phyloP scores from a whole-genome alignment of 2,797 vertebrate species.

The Phalloptychus januarius region DNA sequence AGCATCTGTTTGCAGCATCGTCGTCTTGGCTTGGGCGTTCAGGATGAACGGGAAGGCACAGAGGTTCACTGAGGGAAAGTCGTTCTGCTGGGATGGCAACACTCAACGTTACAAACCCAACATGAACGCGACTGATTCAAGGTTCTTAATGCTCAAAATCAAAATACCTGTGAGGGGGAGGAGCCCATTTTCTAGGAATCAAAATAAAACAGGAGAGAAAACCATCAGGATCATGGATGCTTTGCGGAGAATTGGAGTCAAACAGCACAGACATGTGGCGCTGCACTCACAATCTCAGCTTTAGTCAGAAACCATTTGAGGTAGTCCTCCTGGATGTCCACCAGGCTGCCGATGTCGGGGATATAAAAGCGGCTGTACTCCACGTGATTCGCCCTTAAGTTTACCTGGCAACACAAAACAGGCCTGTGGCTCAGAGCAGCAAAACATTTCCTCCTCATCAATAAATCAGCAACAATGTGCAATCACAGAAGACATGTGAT shows the following conservation, averaged over 20 bases:
- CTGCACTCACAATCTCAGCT: slow-evolving; percentile 90
- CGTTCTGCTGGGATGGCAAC: slow-evolving; percentile 78
- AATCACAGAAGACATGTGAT: too few species aligned
- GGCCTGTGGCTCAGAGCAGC: slow-evolving; percentile 8
- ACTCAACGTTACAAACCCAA: background rate
- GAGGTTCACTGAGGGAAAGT: slow-evolving; percentile 86
- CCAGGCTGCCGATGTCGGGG: slow-evolving; percentile 91
- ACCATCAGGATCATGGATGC: background rate
- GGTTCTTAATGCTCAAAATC: background rate
- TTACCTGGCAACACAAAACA: slow-evolving; percentile 82
- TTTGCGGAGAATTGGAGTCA: background rate
- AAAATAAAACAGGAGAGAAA: slow-evolving; percentile 30
- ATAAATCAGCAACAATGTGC: too few species aligned
- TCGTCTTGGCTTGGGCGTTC: slow-evolving; percentile 97
- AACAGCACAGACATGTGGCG: slow-evolving; percentile 11
- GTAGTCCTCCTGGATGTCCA: slow-evolving; percentile 99
- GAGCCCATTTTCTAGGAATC: slow-evolving; percentile 88
- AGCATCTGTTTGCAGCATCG: slow-evolving; percentile 97
- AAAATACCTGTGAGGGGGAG: slow-evolving; percentile 89
- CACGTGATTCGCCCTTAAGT: slow-evolving; percentile 91
- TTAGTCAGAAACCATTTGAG: slow-evolving; percentile 98
- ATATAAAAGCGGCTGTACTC: slow-evolving; percentile 96
- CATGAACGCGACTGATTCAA: background rate
- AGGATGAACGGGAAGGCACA: slow-evolving; percentile 98
- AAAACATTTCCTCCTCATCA: background rate